phyloP scores from a whole-genome alignment of 2,888 invertebrate species.

The Frankliniella fusca region DNA sequence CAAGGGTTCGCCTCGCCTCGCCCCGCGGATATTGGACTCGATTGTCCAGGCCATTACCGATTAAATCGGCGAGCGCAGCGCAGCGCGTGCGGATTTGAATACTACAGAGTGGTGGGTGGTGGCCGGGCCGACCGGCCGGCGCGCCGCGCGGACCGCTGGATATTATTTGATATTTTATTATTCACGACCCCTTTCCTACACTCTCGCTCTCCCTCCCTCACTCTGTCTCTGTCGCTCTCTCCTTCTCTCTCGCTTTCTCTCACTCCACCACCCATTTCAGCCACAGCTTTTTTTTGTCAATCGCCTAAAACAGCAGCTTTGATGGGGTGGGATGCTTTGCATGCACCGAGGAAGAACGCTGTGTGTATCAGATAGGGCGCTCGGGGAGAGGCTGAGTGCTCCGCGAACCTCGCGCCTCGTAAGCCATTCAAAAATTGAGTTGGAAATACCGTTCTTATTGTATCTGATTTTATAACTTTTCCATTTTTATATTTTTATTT shows the following conservation, averaged over 20 bases:
- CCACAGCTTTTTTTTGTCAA: too few relatives aligned
- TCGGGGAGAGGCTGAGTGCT: too few relatives aligned
- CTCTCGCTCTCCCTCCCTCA: not conserved
- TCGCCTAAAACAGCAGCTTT: too few relatives aligned
- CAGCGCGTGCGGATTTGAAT: slow-evolving; percentile 1
- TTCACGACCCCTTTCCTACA: not conserved
- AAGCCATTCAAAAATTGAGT: too few relatives aligned
- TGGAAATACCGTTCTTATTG: too few relatives aligned
- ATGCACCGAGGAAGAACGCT: too few relatives aligned
- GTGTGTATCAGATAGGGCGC: too few relatives aligned
- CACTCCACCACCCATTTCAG: too few relatives aligned
- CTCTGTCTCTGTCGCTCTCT: not conserved
- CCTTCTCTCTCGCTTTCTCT: not conserved
- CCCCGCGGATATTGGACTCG: not conserved
- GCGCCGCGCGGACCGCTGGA: not conserved
- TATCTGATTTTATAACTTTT: too few relatives aligned
- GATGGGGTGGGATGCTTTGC: too few relatives aligned
- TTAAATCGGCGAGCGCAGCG: not conserved
- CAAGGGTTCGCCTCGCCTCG: not conserved
- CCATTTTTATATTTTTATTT: too few relatives aligned
- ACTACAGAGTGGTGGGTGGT: not conserved
- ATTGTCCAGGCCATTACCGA: slow-evolving; percentile 6
- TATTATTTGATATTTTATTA: not conserved
- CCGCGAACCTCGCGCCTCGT: too few relatives aligned
- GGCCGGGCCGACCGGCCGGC: not conserved